Evolutionary conservation across 2,888 invertebrate genomes (phyloP), one percentile per base, ranked within the genome.

Genomic region (Cosmorhoe ocellata): DNA sequence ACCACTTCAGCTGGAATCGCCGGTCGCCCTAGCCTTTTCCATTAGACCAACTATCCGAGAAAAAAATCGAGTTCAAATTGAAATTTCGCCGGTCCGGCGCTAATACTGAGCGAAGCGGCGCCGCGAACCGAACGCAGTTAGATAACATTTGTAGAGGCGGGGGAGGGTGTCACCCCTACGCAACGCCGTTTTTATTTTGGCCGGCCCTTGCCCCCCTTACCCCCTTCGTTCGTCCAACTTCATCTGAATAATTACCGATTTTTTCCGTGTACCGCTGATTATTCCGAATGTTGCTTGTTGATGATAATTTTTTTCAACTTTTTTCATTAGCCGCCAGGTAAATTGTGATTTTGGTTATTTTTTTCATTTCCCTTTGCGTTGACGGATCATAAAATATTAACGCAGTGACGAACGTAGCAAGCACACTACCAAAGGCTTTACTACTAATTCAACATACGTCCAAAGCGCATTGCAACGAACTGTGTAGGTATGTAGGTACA

Each of bases 171-270:
- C 88, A 72, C 88, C 89, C 89, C 89, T 89, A 89, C 90, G 90
- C 90, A 89, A 86, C 84, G 81, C 81, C 87, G 86, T 90, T 90
- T 90, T 90, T 89, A 89, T 90, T 90, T 90, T 84, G 86, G 84
- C 84, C 87, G 84, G 84, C 87, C 89, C 86, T 84, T 86, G 78
- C 84, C 86, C 18, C 86, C 85, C 85, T 78, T 76, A 79, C 84
- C 88, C 87, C 88, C 88, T 80, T 85, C 85, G 82, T 71, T 84
- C 86, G 88, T 88, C 88, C 89, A 86, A 90, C 90, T 89, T 90
- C 89, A 90, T 90, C 90, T 89, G 90, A 90, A 90, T 90, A 90
- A 90, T 90, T 90, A 90, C 89, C 88, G 89, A 88, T 90, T 88
- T 90, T 83, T 90, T 88, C 84, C 87, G 87, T 89, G 89, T 89